Percentiles rank a stretch among this genome's conserved stretches.
Conservation (phyloP, 2,113 vertebrate genomes). For the Protobothrops flavoviridis region DNA sequence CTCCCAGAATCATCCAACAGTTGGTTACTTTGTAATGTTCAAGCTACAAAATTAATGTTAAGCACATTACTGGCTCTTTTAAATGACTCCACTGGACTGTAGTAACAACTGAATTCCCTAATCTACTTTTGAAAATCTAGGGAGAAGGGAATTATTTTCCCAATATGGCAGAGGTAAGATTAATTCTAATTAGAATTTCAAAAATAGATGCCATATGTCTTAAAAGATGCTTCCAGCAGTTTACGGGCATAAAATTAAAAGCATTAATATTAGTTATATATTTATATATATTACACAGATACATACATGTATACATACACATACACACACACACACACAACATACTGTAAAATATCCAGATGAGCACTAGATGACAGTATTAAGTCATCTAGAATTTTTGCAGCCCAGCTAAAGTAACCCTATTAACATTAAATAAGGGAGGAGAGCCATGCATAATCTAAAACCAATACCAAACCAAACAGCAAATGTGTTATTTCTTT, state of each 20-base stretch:
- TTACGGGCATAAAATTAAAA: background rate
- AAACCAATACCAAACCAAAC: background rate
- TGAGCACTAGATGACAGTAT: background rate
- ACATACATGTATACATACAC: no score
- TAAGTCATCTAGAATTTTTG: background rate
- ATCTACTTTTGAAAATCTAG: background rate
- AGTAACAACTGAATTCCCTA: background rate
- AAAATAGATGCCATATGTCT: background rate
- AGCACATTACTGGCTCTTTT: background rate
- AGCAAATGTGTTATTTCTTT: background rate
- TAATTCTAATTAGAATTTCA: background rate
- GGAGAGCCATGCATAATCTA: background rate
- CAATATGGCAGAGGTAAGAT: background rate
- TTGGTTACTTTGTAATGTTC: background rate
- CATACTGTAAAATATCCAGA: background rate
- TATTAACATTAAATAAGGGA: background rate
- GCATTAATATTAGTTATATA: background rate
- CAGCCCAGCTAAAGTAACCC: background rate
- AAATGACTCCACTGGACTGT: background rate
- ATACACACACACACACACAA: no score
- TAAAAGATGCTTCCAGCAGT: background rate
- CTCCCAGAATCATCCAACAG: background rate
- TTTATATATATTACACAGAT: no score
- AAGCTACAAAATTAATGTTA: background rate
- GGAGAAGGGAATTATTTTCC: background rate